These are phyloP conservation scores for Myrmophylax atrothorax DNA, from an alignment of 2,113 vertebrate genomes.

Conservation along the genomic window DNA sequence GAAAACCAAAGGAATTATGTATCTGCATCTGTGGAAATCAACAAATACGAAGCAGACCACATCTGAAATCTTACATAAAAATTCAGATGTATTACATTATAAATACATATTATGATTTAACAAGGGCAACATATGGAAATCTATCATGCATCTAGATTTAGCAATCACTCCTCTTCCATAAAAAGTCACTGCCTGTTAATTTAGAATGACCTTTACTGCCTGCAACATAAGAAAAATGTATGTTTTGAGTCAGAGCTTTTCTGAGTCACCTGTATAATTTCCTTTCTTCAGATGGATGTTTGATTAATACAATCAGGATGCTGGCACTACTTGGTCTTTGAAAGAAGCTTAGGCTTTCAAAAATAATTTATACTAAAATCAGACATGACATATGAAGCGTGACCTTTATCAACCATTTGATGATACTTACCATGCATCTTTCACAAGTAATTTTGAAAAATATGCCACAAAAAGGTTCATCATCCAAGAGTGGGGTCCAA, in stretches of 20 bases:
- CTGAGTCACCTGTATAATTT: conserved; percentile 30
- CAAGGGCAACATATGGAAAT: not conserved
- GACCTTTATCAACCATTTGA: not conserved
- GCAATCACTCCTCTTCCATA: not conserved
- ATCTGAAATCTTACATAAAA: not conserved
- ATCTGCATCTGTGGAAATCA: not conserved
- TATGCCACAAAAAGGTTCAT: not conserved
- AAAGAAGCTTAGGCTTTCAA: not conserved
- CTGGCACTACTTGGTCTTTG: not conserved
- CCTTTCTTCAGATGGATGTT: not conserved
- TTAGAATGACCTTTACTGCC: not conserved
- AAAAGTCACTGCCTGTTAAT: not conserved
- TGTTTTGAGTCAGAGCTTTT: conserved; percentile 28
- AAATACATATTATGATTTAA: not conserved
- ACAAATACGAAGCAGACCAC: not conserved
- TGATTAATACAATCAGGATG: not conserved
- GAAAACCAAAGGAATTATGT: not conserved
- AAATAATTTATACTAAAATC: not conserved
- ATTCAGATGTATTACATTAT: not conserved
- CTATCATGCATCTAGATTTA: not conserved
- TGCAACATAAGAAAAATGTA: not conserved
- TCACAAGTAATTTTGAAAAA: not conserved
- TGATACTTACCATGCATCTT: not conserved
- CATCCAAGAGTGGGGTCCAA: not conserved
- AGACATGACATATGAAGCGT: not conserved